A percentile compares a stretch with the other conserved stretches of the same genome.
phyloP scores from a whole-genome alignment of 2,797 vertebrate genomes.

The Sitta carolinensis region DNA sequence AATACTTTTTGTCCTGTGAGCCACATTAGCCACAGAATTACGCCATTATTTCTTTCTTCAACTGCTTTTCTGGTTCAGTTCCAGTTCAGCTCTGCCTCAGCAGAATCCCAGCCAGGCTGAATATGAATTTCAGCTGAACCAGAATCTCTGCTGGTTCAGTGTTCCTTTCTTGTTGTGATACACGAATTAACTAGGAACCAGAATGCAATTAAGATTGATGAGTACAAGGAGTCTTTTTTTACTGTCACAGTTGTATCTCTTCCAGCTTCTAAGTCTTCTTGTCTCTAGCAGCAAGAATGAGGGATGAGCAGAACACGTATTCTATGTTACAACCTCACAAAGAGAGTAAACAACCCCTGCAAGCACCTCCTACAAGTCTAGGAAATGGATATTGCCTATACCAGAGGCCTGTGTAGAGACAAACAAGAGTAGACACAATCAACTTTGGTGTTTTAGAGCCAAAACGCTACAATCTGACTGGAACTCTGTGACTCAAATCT shows the following conservation, averaged over 20 bases:
- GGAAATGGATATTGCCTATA: neutral
- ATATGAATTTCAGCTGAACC: neutral
- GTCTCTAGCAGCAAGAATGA: neutral
- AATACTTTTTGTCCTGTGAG: neutral
- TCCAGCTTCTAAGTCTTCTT: neutral
- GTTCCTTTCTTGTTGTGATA: neutral
- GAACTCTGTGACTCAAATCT: neutral
- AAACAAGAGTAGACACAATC: neutral
- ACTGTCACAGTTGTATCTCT: neutral
- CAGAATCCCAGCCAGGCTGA: neutral
- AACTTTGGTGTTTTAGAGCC: neutral
- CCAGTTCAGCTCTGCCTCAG: neutral
- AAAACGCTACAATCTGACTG: fast-evolving
- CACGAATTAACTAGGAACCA: neutral
- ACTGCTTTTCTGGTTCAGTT: neutral
- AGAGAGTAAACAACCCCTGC: neutral
- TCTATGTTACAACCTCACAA: neutral
- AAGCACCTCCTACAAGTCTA: neutral
- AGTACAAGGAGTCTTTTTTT: neutral
- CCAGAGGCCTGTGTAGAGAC: neutral
- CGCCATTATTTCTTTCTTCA: neutral
- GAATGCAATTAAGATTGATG: neutral
- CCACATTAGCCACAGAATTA: neutral
- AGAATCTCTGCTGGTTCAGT: neutral
- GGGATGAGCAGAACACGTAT: neutral